phyloP scores from a whole-genome alignment of 2,113 vertebrate species.

The Perognathus longimembris region DNA sequence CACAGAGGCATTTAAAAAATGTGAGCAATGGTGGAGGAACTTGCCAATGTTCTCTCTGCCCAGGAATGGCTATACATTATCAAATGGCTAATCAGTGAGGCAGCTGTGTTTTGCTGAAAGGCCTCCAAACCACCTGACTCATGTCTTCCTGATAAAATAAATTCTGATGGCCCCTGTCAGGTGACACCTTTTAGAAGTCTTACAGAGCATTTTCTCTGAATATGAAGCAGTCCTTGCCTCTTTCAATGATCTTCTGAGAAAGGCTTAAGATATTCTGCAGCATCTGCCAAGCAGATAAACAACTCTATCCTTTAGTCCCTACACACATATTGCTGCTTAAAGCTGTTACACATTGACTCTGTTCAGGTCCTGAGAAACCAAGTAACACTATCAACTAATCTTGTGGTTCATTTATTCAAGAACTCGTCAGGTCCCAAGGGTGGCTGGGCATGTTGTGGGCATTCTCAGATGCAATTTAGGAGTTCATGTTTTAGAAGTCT shows the following conservation, averaged over 20 bases:
- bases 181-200: constrained; percentile 56
- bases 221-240: neutral
- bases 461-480: neutral
- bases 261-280: constrained; percentile 12
- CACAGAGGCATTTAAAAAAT: constrained; percentile 5
- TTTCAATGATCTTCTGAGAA: constrained; percentile 27
- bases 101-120: constrained; percentile 62
- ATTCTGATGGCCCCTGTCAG: constrained; percentile 49
- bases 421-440: neutral
- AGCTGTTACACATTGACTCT: neutral
- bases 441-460: neutral
- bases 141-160: constrained; percentile 59
- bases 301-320: neutral
- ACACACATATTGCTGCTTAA: neutral
- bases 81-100: constrained; percentile 27
- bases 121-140: constrained; percentile 45
- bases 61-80: neutral
- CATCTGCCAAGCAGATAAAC: neutral
- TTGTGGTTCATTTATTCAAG: neutral
- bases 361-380: neutral
- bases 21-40: neutral
- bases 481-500: constrained; percentile 3
- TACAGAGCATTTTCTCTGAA: constrained; percentile 47
- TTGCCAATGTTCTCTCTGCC: neutral
- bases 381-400: neutral